These are phyloP conservation scores for Mesaphorura yosii DNA, from an alignment of 1,140 invertebrate species.

Conservation along the genomic window DNA sequence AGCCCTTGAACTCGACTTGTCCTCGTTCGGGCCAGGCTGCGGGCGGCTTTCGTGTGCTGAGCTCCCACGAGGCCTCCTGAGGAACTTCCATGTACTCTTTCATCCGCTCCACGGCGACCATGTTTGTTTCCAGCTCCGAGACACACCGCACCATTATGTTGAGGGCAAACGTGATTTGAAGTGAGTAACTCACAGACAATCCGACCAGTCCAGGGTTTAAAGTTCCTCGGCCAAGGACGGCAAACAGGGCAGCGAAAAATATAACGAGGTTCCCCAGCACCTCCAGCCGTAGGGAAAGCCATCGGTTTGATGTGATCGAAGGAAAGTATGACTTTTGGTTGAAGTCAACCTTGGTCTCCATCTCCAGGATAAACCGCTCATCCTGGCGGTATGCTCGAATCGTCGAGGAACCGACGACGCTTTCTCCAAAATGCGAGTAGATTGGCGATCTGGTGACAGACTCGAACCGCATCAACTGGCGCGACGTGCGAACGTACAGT, in stretches of 20 bases:
- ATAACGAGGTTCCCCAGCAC: constrained; percentile 86
- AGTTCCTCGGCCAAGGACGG: constrained; percentile 57
- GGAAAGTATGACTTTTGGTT: constrained; percentile 82
- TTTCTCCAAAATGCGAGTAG: constrained; percentile 95
- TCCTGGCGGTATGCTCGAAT: constrained; percentile 66
- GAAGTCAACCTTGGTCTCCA: constrained; percentile 67
- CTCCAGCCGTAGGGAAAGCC: constrained; percentile 60
- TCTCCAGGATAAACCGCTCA: constrained; percentile 66
- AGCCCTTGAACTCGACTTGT: constrained; percentile 40
- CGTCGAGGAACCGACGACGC: constrained; percentile 48
- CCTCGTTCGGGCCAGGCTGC: constrained; percentile 43
- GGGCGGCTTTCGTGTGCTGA: constrained; percentile 6
- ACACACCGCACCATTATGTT: constrained; percentile 52
- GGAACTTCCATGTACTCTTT: constrained; percentile 54
- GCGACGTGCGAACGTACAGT: constrained; percentile 81
- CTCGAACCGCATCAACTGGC: constrained; percentile 89
- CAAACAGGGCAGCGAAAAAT: constrained; percentile 74
- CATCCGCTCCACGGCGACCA: constrained; percentile 51
- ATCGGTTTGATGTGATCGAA: constrained; percentile 69
- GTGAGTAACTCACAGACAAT: constrained; percentile 75
- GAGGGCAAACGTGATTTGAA: constrained; percentile 49
- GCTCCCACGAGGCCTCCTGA: too few relatives aligned
- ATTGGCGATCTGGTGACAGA: constrained; percentile 97
- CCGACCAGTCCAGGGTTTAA: constrained; percentile 67
- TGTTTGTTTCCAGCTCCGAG: constrained; percentile 51